Evolutionary conservation across 1,140 invertebrate genomes (phyloP).

Genomic region (Bombus turneri): DNA sequence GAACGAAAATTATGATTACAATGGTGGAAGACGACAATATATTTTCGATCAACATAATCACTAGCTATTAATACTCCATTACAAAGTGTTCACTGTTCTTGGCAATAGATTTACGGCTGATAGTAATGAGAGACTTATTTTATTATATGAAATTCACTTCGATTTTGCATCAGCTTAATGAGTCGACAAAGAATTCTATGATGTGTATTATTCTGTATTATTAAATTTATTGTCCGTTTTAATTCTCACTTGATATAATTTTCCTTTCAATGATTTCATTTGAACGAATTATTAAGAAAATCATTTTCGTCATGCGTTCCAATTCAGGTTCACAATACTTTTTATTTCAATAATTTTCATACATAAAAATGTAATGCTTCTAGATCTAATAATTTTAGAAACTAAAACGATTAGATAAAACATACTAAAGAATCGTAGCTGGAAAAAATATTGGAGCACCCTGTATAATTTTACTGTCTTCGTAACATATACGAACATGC

Average conservation of each 20-base stretch:
- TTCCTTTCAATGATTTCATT: too few relatives aligned
- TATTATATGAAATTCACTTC: not conserved
- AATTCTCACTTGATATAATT: too few relatives aligned
- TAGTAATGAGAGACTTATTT: too few relatives aligned
- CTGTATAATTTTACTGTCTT: not conserved
- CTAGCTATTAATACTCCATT: not conserved
- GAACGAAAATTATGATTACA: not conserved
- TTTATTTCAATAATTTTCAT: too few relatives aligned
- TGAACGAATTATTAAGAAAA: not conserved
- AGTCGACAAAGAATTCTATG: too few relatives aligned
- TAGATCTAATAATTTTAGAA: too few relatives aligned
- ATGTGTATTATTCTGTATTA: too few relatives aligned
- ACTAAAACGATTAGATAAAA: too few relatives aligned
- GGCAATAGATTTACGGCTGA: too few relatives aligned
- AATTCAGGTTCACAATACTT: not conserved
- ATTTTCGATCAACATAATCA: not conserved
- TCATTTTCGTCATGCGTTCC: not conserved
- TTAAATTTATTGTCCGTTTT: too few relatives aligned
- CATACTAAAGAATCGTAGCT: not conserved
- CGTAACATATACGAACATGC: not conserved
- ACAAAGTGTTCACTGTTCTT: not conserved
- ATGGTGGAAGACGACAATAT: not conserved
- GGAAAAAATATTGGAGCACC: not conserved
- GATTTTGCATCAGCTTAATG: not conserved
- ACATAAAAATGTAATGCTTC: too few relatives aligned